Base-by-base conservation (phyloP, 2,888 invertebrate genomes). In the Artemia sp. region DNA sequence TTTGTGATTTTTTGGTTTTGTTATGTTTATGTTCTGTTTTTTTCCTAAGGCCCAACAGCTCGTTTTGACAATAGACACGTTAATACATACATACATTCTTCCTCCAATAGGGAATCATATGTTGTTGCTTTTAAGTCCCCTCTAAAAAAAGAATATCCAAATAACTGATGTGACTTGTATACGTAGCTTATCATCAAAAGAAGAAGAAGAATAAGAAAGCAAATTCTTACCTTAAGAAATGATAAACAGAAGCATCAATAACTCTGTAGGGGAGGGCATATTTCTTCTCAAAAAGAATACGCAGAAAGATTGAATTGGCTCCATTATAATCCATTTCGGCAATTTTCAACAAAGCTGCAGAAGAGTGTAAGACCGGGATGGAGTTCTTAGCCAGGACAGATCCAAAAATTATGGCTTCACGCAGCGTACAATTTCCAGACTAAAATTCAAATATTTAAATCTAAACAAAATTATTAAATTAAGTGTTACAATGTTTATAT, bases 321-420 rank as follows among this genome's bases (percentile, higher is more conserved):
- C 97, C 97, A 50, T 88, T 89, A 77, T 95, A 96, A 75, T 90
- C 92, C 95, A 97, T 95, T 81, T 95, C 94, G 66, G 95, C 94
- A 71, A 98, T 90, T 81, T 93, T 92, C 51, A 95, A 80, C 76
- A 98, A 85, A 51, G 95, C 93, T 2, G 96, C 96, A 52, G 92
- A 90, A 0, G 97, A 93, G 79, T 98, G 96, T 51, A 95, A 81
- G 70, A 94, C 87, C 0, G 97, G 97, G 68, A 98, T 90, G 0
- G 94, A 92, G 78, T 88, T 90, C 74, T 90, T 88, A 0, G 89
- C 86, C 70, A 98, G 78, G 2, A 98, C 88, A 68, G 95, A 94
- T 50, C 94, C 91, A 71, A 98, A 82, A 71, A 98, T 95, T 51
- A 92, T 88, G 0, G 98, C 96, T 81, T 98, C 98, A 71, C 96